Conservation (phyloP, 2,113 vertebrate species). For the Acanthochromis polyacanthus region DNA sequence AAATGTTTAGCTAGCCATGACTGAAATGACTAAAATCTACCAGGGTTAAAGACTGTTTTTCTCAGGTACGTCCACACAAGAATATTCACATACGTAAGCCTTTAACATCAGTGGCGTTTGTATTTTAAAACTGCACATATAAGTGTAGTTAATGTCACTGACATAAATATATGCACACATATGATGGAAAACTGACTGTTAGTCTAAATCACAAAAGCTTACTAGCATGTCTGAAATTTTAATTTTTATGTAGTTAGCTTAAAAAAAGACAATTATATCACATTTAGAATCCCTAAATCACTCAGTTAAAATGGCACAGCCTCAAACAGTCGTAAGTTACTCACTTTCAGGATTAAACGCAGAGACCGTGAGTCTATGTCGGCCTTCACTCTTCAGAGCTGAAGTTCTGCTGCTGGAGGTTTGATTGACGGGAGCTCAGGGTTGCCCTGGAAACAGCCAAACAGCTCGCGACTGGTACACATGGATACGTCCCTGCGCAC, state of each 20-base stretch:
- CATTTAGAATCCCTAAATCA: not conserved
- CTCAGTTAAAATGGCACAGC: not conserved
- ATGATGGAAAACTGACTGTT: no score
- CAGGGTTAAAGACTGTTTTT: not conserved
- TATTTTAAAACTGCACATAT: no score
- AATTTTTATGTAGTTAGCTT: not conserved
- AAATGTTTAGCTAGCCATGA: not conserved
- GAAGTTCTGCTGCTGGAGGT: not conserved
- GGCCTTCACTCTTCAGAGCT: not conserved
- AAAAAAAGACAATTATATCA: not conserved
- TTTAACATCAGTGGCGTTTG: not conserved
- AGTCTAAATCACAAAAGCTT: no score
- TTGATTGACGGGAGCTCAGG: slow-evolving; percentile 31
- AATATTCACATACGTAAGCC: not conserved
- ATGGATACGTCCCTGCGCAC: not conserved
- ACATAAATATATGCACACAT: not conserved
- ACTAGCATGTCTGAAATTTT: not conserved
- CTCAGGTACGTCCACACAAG: no score
- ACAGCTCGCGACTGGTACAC: slow-evolving; percentile 19
- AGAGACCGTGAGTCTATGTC: not conserved
- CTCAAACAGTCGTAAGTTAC: not conserved
- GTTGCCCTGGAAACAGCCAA: slow-evolving; percentile 53
- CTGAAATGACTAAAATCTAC: not conserved
- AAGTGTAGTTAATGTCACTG: not conserved
- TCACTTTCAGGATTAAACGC: not conserved